Percentiles rank a stretch among this genome's conserved stretches.
Evolutionary conservation across 2,888 invertebrate genomes (phyloP).

Genomic region (Yponomeuta cagnagella): DNA sequence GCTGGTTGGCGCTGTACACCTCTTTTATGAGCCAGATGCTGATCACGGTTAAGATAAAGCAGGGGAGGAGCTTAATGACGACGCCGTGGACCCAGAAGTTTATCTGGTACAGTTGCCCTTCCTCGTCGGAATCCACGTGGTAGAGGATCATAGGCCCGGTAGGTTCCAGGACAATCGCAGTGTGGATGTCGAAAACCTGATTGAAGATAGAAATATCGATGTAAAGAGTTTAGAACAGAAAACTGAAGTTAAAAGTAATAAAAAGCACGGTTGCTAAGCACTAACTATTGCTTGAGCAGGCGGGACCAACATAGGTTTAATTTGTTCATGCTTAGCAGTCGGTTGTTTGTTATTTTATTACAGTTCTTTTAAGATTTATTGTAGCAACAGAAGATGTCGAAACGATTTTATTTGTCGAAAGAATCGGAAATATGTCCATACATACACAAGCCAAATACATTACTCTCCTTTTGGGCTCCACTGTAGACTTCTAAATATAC

Average conservation of each 20-base stretch:
- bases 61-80: constrained; percentile 87
- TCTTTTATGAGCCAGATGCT: constrained; percentile 83
- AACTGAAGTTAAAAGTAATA: background rate
- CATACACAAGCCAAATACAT: no score
- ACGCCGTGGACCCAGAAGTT: constrained; percentile 90
- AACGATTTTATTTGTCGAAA: no score
- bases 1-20: constrained; percentile 81
- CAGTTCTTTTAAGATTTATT: no score
- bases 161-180: constrained; percentile 68
- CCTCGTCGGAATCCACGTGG: constrained; percentile 73
- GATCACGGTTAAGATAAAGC: constrained; percentile 84
- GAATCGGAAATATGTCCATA: no score
- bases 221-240: background rate
- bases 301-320: no score
- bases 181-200: constrained; percentile 68
- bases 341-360: no score
- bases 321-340: no score
- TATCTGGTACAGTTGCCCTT: constrained; percentile 77
- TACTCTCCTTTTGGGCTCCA: no score
- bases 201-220: constrained; percentile 14
- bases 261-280: no score
- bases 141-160: constrained; percentile 62
- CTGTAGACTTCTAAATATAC: no score
- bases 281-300: no score
- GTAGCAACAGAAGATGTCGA: no score